A percentile compares a stretch with the other conserved stretches of the same genome.
phyloP scores from a whole-genome alignment of 2,113 vertebrate genomes.

The Murina feae region DNA sequence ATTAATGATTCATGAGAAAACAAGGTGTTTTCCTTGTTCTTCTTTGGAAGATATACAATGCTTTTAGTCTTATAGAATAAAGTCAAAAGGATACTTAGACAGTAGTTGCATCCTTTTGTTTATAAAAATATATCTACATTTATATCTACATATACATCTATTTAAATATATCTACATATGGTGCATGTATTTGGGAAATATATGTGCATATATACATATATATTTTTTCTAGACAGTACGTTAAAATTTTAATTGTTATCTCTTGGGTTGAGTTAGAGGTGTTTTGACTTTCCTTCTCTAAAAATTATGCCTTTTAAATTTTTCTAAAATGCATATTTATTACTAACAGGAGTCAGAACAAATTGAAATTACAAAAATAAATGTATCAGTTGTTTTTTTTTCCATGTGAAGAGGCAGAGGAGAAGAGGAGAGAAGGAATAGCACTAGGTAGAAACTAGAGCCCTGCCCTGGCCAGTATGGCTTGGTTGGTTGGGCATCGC shows the following conservation, averaged over 20 bases:
- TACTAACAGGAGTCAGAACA: background rate
- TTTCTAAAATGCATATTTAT: background rate
- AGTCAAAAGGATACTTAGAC: background rate
- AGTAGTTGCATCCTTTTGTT: background rate
- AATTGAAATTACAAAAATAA: background rate
- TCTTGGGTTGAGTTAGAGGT: background rate
- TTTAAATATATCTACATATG: background rate
- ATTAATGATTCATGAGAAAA: conserved; percentile 7
- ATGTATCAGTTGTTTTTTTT: background rate
- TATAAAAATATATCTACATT: background rate
- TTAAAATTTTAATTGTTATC: conserved; percentile 16
- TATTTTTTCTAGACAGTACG: background rate
- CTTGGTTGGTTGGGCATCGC: background rate
- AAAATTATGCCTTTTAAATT: conserved; percentile 1
- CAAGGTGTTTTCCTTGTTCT: background rate
- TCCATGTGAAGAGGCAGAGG: background rate
- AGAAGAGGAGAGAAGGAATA: background rate
- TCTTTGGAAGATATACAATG: background rate
- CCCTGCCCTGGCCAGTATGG: background rate
- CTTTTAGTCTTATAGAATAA: background rate
- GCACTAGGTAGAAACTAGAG: background rate
- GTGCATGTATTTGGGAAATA: background rate
- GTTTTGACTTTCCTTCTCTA: conserved; percentile 3
- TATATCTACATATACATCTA: background rate
- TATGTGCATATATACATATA: background rate